phyloP scores from a whole-genome alignment of 1,140 invertebrate species.

The Micrasema minimum region DNA sequence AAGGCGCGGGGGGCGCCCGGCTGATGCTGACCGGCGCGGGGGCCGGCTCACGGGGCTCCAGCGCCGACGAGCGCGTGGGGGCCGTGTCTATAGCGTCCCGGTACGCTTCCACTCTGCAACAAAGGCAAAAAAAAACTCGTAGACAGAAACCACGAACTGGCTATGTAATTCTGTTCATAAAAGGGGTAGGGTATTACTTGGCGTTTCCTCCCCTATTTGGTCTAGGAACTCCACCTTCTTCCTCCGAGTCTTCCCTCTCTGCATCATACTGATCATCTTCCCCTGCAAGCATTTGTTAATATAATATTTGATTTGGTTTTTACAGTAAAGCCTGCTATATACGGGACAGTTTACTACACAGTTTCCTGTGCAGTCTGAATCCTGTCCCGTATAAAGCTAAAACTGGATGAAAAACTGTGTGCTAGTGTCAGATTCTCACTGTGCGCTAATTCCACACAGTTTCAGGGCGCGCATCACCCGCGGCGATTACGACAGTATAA shows the following conservation, averaged over 20 bases:
- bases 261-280: conserved; percentile 72
- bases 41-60: neutral
- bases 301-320: too few relatives aligned
- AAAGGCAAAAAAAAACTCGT: neutral
- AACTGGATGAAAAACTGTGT: too few relatives aligned
- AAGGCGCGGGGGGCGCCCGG: neutral
- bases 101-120: conserved; percentile 61
- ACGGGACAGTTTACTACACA: too few relatives aligned
- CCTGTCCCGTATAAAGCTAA: too few relatives aligned
- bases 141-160: too few relatives aligned
- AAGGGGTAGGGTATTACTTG: conserved; percentile 12
- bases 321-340: too few relatives aligned
- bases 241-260: conserved; percentile 76
- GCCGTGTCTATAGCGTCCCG: conserved; percentile 60
- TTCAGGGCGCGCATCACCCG: too few relatives aligned
- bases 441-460: too few relatives aligned
- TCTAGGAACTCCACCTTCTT: conserved; percentile 55
- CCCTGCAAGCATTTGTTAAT: conserved; percentile 51
- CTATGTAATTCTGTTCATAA: too few relatives aligned
- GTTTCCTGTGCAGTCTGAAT: too few relatives aligned
- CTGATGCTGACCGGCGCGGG: neutral
- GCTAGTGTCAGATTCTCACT: too few relatives aligned
- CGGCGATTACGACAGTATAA: too few relatives aligned
- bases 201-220: neutral
- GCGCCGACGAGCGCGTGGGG: conserved; percentile 47